These are phyloP conservation scores for Trachythela sp. DNA, from an alignment of 64 coral and sea anemone species.

Conservation along the genomic window DNA sequence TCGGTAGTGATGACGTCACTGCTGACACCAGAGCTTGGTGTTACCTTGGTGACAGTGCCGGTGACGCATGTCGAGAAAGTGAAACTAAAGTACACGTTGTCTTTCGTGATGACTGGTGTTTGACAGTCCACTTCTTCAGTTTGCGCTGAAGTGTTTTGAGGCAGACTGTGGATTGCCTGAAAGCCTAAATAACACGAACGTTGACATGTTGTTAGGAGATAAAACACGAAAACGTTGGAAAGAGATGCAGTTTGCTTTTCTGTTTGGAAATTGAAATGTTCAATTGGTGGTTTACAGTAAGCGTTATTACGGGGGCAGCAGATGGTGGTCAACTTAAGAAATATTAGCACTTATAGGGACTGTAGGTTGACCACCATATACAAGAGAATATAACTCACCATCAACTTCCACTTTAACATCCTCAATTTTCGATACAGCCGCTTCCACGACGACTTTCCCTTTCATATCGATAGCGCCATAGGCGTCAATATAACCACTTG, in stretches of 20 bases:
- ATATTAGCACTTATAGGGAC: too few species aligned
- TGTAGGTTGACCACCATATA: too few species aligned
- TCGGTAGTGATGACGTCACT: constrained; percentile 53
- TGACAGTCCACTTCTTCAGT: neutral
- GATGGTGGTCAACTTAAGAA: too few species aligned
- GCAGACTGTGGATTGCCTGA: neutral
- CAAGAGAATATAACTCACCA: constrained; percentile 52
- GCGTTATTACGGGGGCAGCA: too few species aligned
- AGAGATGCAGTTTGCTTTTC: too few species aligned
- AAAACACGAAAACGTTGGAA: too few species aligned
- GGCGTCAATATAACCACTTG: constrained; percentile 53
- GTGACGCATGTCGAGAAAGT: constrained; percentile 62
- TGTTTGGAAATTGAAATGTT: too few species aligned
- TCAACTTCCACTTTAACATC: constrained; percentile 38
- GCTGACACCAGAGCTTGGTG: constrained; percentile 51
- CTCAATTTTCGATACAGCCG: constrained; percentile 18
- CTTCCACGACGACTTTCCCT: constrained; percentile 57
- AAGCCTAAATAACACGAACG: neutral
- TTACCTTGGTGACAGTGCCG: constrained; percentile 53
- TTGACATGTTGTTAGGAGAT: neutral
- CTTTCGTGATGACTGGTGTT: neutral
- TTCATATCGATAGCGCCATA: constrained; percentile 62
- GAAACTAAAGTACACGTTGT: neutral
- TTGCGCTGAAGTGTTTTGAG: constrained; percentile 7
- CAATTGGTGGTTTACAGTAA: too few species aligned